phyloP scores from a whole-genome alignment of 1,140 invertebrate genomes.

The Drosophila mauritiana region DNA sequence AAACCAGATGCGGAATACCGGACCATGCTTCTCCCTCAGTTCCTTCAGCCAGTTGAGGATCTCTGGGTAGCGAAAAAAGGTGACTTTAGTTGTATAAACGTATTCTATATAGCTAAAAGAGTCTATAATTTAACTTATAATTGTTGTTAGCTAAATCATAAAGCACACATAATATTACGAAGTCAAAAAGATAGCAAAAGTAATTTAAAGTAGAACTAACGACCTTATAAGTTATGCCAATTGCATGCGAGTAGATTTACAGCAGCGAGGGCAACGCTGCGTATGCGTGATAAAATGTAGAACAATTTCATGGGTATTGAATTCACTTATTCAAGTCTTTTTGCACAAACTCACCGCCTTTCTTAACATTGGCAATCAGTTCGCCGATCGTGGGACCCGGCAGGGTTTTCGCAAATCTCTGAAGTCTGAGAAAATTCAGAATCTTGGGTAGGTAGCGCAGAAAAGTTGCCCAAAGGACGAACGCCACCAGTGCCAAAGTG shows the following conservation, averaged over 20 bases:
- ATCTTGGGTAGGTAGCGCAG: conserved; percentile 67
- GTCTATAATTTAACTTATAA: too few relatives aligned
- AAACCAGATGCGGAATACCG: conserved; percentile 80
- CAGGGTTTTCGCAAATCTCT: conserved; percentile 59
- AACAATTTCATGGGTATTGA: neutral
- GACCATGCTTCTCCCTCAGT: conserved; percentile 58
- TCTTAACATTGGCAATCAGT: conserved; percentile 73
- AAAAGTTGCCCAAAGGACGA: conserved; percentile 74
- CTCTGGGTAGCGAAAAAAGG: conserved; percentile 16
- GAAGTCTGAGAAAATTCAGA: conserved; percentile 51
- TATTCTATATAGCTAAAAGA: too few relatives aligned
- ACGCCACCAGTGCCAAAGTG: conserved; percentile 63
- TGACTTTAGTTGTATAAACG: neutral
- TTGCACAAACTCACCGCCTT: conserved; percentile 60
- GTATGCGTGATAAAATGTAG: conserved; percentile 15
- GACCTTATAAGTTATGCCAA: neutral
- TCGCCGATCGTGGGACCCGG: conserved; percentile 69
- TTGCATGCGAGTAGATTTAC: neutral
- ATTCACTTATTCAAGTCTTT: neutral
- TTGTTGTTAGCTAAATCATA: neutral
- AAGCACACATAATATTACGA: too few relatives aligned
- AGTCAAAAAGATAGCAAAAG: too few relatives aligned
- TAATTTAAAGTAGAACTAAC: neutral
- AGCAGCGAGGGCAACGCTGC: conserved; percentile 6
- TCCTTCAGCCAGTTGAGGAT: conserved; percentile 62